These are phyloP conservation scores for Chrysodeixis includens DNA, from an alignment of 2,888 invertebrate genomes.

Conservation along the genomic window DNA sequence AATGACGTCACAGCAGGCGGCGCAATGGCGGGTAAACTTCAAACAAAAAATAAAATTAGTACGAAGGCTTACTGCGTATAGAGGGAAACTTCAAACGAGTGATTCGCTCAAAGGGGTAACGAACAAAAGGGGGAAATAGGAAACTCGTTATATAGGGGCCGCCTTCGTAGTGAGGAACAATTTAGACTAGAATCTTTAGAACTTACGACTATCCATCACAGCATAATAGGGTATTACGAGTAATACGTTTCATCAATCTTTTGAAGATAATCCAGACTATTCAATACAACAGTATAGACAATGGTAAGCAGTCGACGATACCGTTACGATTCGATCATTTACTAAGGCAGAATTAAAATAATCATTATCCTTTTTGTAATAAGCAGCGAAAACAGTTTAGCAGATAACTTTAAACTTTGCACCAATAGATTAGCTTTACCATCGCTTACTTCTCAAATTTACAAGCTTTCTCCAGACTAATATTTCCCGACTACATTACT, in stretches of 20 bases:
- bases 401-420: too few relatives aligned
- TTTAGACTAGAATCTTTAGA: not conserved
- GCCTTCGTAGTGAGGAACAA: not conserved
- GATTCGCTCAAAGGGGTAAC: not conserved
- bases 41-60: slow-evolving; percentile 7
- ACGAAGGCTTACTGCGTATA: not conserved
- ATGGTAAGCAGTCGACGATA: too few relatives aligned
- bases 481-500: slow-evolving; percentile 18
- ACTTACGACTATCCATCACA: not conserved
- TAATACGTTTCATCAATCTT: not conserved
- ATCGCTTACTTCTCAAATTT: not conserved
- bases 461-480: slow-evolving; percentile 3
- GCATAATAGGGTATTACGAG: not conserved
- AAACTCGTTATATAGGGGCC: not conserved
- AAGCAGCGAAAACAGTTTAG: too few relatives aligned
- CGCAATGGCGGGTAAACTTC: not conserved
- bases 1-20: not conserved
- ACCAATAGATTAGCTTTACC: too few relatives aligned
- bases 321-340: too few relatives aligned
- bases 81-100: slow-evolving; percentile 2
- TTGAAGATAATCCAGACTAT: too few relatives aligned
- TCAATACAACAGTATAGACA: too few relatives aligned
- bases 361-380: too few relatives aligned
- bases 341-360: too few relatives aligned
- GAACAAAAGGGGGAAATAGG: not conserved